Evolutionary conservation across 2,888 invertebrate species (phyloP).

Genomic region (Phragmatobia fuliginosa): DNA sequence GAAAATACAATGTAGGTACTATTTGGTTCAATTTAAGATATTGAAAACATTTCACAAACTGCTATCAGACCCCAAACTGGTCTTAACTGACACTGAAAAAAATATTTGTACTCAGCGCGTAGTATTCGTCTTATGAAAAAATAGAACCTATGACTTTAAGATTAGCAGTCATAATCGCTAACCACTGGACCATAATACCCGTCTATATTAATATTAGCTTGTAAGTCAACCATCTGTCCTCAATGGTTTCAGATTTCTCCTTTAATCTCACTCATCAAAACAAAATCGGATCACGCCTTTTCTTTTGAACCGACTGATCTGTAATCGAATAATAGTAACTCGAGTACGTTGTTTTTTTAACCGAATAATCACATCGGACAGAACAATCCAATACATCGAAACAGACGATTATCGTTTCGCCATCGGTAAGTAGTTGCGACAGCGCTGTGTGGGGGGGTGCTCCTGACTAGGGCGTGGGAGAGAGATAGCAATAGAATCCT

Average conservation of each 20-base stretch:
- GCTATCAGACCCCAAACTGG: too few species aligned
- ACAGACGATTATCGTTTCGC: slow-evolving; percentile 74
- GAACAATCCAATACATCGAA: slow-evolving; percentile 78
- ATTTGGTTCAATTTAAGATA: too few species aligned
- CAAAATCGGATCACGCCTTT: slow-evolving; percentile 26
- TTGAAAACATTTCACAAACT: too few species aligned
- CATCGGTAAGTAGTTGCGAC: slow-evolving; percentile 81
- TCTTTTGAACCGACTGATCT: slow-evolving; percentile 23
- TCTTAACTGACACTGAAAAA: too few species aligned
- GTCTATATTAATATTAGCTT: slow-evolving; percentile 1
- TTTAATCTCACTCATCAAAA: slow-evolving; percentile 13
- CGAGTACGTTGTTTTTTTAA: slow-evolving; percentile 62
- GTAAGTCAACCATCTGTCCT: background rate
- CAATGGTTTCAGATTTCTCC: slow-evolving; percentile 11
- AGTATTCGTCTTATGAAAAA: too few species aligned
- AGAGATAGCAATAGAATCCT: slow-evolving; percentile 45
- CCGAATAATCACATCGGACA: slow-evolving; percentile 76
- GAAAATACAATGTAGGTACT: too few species aligned
- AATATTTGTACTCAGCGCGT: too few species aligned
- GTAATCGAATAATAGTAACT: slow-evolving; percentile 58
- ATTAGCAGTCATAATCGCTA: background rate
- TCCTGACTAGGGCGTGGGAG: slow-evolving; percentile 59
- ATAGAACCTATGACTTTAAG: too few species aligned
- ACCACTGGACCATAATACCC: background rate
- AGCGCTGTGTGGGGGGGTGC: slow-evolving; percentile 58